Conservation (phyloP, 2,888 invertebrate species). For the Schizotus pectinicornis region DNA sequence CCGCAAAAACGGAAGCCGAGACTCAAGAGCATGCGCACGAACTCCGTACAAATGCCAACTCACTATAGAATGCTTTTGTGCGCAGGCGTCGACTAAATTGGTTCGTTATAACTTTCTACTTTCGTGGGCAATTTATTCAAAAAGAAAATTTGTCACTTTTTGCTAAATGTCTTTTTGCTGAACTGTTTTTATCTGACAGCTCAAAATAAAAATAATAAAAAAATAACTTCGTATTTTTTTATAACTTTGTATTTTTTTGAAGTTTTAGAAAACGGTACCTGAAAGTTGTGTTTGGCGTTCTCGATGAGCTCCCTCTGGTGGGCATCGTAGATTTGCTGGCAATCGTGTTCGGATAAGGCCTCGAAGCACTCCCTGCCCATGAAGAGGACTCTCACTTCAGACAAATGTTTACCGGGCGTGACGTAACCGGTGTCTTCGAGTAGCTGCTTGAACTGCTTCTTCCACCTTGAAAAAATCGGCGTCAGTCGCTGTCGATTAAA, state of each 20-base stretch:
- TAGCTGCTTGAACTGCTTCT: conserved; percentile 91
- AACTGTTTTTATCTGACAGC: background rate
- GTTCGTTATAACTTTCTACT: background rate
- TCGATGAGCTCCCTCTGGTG: conserved; percentile 91
- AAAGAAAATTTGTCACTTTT: too few species aligned
- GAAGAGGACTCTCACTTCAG: conserved; percentile 88
- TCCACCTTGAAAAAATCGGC: conserved; percentile 69
- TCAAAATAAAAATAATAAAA: too few species aligned
- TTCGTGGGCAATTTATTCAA: too few species aligned
- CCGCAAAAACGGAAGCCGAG: too few species aligned
- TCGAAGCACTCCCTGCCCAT: conserved; percentile 96
- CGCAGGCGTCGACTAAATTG: too few species aligned
- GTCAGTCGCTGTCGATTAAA: background rate
- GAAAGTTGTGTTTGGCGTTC: conserved; percentile 88
- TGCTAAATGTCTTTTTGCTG: too few species aligned
- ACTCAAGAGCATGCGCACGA: too few species aligned
- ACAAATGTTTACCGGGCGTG: conserved; percentile 91
- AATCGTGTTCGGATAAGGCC: conserved; percentile 86
- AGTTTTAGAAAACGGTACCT: conserved; percentile 65
- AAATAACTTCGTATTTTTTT: too few species aligned
- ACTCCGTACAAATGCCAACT: too few species aligned
- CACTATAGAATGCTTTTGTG: too few species aligned
- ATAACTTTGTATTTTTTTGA: too few species aligned
- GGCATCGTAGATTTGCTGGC: conserved; percentile 90
- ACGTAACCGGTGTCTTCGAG: conserved; percentile 94